Base-by-base conservation (phyloP, 92 coral and sea anemone species). In the Siderastrea siderea region DNA sequence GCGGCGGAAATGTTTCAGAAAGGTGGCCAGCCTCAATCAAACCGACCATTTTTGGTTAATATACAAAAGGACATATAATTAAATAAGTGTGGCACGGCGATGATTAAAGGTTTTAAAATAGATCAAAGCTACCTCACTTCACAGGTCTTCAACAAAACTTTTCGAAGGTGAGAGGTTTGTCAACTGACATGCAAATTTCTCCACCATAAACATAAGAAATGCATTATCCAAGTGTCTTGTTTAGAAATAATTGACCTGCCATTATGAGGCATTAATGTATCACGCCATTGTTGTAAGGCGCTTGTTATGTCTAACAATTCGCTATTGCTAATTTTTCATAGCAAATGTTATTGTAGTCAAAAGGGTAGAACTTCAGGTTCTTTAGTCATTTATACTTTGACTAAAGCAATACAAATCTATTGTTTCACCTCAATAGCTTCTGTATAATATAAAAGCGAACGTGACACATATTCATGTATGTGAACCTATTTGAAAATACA, bases 171-270 rank as follows among this genome's bases (percentile, higher is more conserved):
- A 74, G 78, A 8, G 51, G 2, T 10, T 57, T 79, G 74, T 65
- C 84, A 50, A 6, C 74, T 10, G 38, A 69, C 78, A 69, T 82
- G 86, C 86, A 69, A 81, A 82, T 82, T 82, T 70, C 26, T 26
- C 2, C 60, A 58, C 54, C 77, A 71, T 70, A 77, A 82, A 66
- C 64, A 55, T 46, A 2, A 71, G 47, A 82, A 70, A 46, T 16
- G 48, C 75, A 69, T 70, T 54, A 61, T 82, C 57, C 17, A 69
- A 70, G 65, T 82, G 11, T 17, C 47, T 54, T 82, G 78, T 58
- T 82, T 74, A 82, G 65, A 58, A 70, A 69, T 10, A 13, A 46
- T 43, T 69, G 13, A 47, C 68, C 43, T 7, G 55, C 53, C 54
- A 26, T 68, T 68, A 45, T 45, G 58, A 26, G 55, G 64, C 53